phyloP scores from a whole-genome alignment of 2,113 vertebrate genomes.

The Zosterops borbonicus region DNA sequence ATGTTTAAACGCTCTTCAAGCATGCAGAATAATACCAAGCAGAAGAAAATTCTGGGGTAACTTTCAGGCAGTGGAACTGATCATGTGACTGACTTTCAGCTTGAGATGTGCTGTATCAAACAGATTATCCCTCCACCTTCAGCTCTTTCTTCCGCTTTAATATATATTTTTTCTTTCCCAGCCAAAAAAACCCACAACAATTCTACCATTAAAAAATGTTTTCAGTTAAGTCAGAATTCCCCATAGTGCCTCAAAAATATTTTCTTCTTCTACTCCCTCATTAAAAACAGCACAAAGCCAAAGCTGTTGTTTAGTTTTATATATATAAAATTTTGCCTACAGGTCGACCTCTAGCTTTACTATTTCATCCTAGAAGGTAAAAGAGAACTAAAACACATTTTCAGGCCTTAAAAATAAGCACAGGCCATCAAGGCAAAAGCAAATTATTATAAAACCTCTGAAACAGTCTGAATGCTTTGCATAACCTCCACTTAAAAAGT shows the following conservation, averaged over 20 bases:
- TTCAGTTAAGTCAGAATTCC: conserved; percentile 45
- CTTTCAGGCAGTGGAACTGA: background rate
- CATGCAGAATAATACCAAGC: background rate
- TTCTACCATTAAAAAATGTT: conserved; percentile 13
- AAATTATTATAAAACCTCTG: background rate
- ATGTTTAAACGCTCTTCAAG: background rate
- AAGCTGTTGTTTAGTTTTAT: conserved; percentile 10
- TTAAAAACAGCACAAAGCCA: background rate
- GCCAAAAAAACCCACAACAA: conserved; percentile 9
- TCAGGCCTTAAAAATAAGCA: conserved; percentile 23
- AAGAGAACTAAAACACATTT: conserved; percentile 41
- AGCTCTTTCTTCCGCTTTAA: conserved; percentile 9
- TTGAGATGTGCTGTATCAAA: background rate
- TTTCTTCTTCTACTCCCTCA: conserved; percentile 7
- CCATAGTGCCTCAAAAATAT: background rate
- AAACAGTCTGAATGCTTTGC: background rate
- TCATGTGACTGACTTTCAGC: background rate
- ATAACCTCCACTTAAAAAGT: conserved; percentile 18
- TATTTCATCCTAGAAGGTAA: background rate
- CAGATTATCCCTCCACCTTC: conserved; percentile 33
- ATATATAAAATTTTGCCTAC: background rate
- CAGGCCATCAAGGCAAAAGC: background rate
- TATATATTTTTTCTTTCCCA: background rate
- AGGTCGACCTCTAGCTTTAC: background rate
- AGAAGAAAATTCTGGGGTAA: background rate